Percentiles rank a stretch among this genome's conserved stretches.
phyloP scores from a whole-genome alignment of 2,113 vertebrate species.

The Telmatochromis sp. region DNA sequence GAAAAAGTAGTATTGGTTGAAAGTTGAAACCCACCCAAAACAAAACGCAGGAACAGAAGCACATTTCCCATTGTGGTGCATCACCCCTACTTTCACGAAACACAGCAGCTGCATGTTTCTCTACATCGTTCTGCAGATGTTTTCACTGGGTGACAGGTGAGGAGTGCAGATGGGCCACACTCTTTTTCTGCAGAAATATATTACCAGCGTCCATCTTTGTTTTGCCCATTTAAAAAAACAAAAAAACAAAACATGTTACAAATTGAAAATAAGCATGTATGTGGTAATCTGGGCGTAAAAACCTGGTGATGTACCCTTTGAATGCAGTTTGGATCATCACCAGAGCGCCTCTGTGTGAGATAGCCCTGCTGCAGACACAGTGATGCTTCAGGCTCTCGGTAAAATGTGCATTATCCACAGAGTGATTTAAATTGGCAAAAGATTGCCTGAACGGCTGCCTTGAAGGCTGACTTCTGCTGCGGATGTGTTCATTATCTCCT shows the following conservation, averaged over 20 bases:
- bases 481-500: background rate
- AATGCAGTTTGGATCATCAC: background rate
- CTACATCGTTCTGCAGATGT: background rate
- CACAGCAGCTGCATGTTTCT: background rate
- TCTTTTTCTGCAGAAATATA: background rate
- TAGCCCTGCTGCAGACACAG: background rate
- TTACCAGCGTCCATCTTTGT: background rate
- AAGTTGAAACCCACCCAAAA: background rate
- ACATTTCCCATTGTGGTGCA: background rate
- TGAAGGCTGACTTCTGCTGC: background rate
- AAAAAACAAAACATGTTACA: background rate
- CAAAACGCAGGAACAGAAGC: background rate
- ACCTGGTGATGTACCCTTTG: background rate
- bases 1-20: background rate
- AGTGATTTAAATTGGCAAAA: background rate
- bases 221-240: background rate
- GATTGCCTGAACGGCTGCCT: background rate
- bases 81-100: background rate
- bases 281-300: background rate
- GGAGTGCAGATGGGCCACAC: background rate
- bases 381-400: background rate
- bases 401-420: background rate
- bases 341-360: background rate
- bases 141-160: background rate
- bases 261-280: background rate